A percentile compares a stretch with the other conserved stretches of the same genome.
Conservation (phyloP, 1,140 invertebrate genomes). For the Saxidomus purpurata region DNA sequence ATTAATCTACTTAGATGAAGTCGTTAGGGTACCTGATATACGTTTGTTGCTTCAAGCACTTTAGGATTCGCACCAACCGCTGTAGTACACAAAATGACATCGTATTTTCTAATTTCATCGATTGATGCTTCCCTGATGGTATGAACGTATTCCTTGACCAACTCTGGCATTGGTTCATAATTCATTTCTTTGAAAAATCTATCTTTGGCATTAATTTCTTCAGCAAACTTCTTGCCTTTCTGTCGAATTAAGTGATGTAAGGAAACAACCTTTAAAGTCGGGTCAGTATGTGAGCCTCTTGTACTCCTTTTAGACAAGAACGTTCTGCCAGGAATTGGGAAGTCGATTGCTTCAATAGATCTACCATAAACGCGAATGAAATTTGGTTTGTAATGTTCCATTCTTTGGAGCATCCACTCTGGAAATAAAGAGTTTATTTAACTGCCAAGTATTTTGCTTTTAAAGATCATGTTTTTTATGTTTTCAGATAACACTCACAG, state of each 20-base stretch:
- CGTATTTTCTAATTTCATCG: constrained; percentile 69
- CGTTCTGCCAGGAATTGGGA: constrained; percentile 72
- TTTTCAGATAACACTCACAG: too few species aligned
- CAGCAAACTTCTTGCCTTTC: constrained; percentile 71
- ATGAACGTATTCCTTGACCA: constrained; percentile 66
- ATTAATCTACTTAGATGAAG: too few species aligned
- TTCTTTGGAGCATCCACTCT: constrained; percentile 71
- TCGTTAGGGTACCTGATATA: constrained; percentile 64
- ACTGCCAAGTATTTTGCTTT: neutral
- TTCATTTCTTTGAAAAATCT: constrained; percentile 54
- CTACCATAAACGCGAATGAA: constrained; percentile 77
- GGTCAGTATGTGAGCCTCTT: constrained; percentile 51
- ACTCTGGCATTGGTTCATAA: neutral
- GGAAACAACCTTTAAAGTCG: constrained; percentile 65
- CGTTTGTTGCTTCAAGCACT: constrained; percentile 56
- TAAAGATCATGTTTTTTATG: too few species aligned
- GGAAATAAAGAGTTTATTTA: constrained; percentile 41
- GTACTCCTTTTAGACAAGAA: constrained; percentile 37
- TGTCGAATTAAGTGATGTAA: constrained; percentile 77
- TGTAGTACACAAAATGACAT: constrained; percentile 73
- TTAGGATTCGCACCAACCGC: constrained; percentile 69
- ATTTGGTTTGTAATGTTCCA: constrained; percentile 68
- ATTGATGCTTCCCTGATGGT: constrained; percentile 66
- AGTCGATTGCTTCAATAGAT: constrained; percentile 71
- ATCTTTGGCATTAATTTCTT: constrained; percentile 72